Evolutionary conservation across 2,888 invertebrate species (phyloP).

Genomic region (Drosophila mimica): DNA sequence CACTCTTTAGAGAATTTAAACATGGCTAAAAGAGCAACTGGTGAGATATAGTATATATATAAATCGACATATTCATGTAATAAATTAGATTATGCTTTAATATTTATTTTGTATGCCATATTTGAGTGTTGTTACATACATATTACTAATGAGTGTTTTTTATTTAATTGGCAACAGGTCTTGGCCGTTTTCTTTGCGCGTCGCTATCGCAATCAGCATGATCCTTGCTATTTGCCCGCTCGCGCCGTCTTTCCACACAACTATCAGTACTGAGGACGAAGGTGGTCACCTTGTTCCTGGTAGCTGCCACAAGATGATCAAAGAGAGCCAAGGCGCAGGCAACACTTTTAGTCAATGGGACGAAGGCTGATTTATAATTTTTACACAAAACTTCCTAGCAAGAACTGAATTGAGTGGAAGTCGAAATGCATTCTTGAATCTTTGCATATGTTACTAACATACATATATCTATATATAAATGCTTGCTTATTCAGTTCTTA

Average conservation of each 20-base stretch:
- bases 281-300: not conserved
- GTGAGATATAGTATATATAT: constrained; percentile 51
- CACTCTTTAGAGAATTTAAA: constrained; percentile 24
- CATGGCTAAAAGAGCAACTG: constrained; percentile 51
- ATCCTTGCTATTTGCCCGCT: constrained; percentile 90
- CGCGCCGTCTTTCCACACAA: constrained; percentile 89
- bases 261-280: constrained; percentile 80
- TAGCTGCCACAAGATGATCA: constrained; percentile 32
- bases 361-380: constrained; percentile 80
- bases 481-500: constrained; percentile 42
- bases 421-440: constrained; percentile 18
- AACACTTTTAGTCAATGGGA: constrained; percentile 70
- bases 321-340: constrained; percentile 51
- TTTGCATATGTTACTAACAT: constrained; percentile 1
- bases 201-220: constrained; percentile 92
- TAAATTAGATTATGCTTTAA: constrained; percentile 17
- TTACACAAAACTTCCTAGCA: constrained; percentile 60
- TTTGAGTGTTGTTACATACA: not conserved
- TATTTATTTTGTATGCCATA: not conserved
- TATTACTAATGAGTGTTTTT: not conserved
- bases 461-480: not conserved
- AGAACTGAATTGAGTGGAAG: constrained; percentile 47
- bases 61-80: not conserved
- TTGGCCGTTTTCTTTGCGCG: constrained; percentile 93
- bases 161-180: constrained; percentile 87